These are phyloP conservation scores for Acanthosepion lycidas DNA, from an alignment of 2,888 invertebrate genomes.

Conservation along the genomic window DNA sequence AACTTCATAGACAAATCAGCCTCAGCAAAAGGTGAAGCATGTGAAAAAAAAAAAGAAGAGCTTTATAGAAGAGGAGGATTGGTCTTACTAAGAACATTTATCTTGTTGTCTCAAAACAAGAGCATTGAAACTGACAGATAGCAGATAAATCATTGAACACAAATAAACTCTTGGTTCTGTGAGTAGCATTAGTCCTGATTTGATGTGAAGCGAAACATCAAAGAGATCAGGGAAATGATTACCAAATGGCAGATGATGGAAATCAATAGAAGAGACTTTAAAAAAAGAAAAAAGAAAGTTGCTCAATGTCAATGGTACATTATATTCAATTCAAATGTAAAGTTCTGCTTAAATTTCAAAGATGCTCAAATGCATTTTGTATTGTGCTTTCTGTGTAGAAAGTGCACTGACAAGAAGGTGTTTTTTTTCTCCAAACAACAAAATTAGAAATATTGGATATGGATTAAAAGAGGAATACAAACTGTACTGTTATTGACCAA, in stretches of 20 bases:
- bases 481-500: too few species aligned
- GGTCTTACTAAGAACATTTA: too few species aligned
- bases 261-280: not conserved
- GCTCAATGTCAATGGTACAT: not conserved
- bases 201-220: not conserved
- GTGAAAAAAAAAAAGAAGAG: too few species aligned
- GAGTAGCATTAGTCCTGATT: slow-evolving; percentile 7
- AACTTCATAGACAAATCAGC: too few species aligned
- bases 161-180: not conserved
- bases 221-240: not conserved
- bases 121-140: slow-evolving; percentile 2
- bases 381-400: not conserved
- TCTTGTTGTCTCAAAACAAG: not conserved
- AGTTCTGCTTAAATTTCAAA: not conserved
- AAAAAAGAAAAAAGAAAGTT: not conserved
- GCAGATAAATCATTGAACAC: slow-evolving; percentile 7
- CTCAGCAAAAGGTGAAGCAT: too few species aligned
- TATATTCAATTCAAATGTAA: not conserved
- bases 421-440: too few species aligned
- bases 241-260: not conserved
- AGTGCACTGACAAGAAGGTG: too few species aligned
- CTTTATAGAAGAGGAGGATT: too few species aligned
- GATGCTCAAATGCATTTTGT: not conserved
- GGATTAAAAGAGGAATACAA: too few species aligned
- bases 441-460: too few species aligned